Percentiles rank a stretch among this genome's conserved stretches.
These are phyloP conservation scores for Limnephilus rhombicus DNA, from an alignment of 2,888 invertebrate species.

Conservation along the genomic window DNA sequence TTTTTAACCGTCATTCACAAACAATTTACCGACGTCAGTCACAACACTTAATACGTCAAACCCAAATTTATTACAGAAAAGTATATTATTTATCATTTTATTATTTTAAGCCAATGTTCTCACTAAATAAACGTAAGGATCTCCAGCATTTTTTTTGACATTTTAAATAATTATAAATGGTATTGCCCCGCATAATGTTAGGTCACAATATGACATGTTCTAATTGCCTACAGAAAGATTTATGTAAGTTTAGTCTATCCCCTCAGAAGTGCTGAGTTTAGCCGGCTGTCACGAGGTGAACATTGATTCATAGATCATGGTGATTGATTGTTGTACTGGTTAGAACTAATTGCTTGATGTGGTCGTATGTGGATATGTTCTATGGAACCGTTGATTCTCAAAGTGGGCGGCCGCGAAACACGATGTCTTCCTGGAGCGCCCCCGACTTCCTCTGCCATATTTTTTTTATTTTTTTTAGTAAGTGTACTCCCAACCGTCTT, in stretches of 20 bases:
- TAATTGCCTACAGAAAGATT: constrained; percentile 37
- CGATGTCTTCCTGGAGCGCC: too few species aligned
- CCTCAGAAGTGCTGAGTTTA: constrained; percentile 12
- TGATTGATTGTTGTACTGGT: background rate
- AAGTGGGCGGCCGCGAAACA: background rate
- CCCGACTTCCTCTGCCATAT: too few species aligned
- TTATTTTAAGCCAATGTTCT: background rate
- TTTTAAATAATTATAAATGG: constrained; percentile 45
- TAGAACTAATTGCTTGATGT: background rate
- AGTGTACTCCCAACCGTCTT: too few species aligned
- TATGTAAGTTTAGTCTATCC: background rate
- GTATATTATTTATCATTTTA: background rate
- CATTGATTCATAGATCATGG: constrained; percentile 5
- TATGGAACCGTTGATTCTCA: background rate
- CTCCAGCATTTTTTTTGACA: constrained; percentile 23
- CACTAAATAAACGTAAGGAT: background rate
- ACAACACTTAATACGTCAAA: background rate
- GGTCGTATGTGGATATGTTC: background rate
- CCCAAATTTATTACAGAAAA: background rate
- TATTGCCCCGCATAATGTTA: background rate
- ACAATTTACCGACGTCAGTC: background rate
- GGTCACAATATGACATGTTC: constrained; percentile 46
- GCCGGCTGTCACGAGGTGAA: background rate
- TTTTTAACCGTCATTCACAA: background rate
- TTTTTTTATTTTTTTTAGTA: too few species aligned